phyloP scores from a whole-genome alignment of 2,797 vertebrate species.

The Sebastes minor region DNA sequence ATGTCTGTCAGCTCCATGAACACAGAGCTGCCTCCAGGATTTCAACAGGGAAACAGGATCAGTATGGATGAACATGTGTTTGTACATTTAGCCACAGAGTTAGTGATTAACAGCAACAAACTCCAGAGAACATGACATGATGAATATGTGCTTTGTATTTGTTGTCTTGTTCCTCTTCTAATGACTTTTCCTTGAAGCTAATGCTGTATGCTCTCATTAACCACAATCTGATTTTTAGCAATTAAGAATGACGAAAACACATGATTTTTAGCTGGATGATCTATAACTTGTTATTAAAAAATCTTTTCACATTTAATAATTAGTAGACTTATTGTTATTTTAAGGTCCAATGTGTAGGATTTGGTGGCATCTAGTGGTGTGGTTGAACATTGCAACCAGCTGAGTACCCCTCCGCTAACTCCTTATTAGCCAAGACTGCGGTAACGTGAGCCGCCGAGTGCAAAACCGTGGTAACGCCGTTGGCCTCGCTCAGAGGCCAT shows the following conservation, averaged over 20 bases:
- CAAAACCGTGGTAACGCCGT: no score
- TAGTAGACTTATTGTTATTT: background rate
- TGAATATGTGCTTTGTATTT: background rate
- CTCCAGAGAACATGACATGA: background rate
- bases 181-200: background rate
- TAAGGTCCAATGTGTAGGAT: no score
- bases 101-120: background rate
- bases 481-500: no score
- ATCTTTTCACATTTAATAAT: background rate
- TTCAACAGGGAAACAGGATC: background rate
- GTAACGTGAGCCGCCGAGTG: no score
- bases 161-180: background rate
- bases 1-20: conserved; percentile 40
- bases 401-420: no score
- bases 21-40: background rate
- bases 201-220: no score
- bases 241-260: background rate
- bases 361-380: no score
- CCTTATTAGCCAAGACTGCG: no score
- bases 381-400: no score
- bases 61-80: background rate
- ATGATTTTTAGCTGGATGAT: background rate
- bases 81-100: background rate
- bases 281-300: background rate
- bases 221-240: background rate